Evolutionary conservation across 2,888 invertebrate species (phyloP), one percentile per base, ranked within the genome.

Genomic region (Pyralis farinalis): DNA sequence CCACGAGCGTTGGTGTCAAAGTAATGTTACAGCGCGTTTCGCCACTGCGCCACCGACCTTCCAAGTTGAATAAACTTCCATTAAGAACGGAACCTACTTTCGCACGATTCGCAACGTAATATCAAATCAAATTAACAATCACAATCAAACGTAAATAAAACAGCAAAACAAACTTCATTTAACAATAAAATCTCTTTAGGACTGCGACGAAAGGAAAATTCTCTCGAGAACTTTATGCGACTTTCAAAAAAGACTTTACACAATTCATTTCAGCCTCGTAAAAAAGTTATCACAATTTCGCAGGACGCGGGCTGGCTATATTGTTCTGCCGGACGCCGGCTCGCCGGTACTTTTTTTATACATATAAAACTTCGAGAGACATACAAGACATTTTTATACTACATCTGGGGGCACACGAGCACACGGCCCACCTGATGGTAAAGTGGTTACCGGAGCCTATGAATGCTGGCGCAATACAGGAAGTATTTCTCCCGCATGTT

Each of bases 271-370:
- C 74, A 70, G 73, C 71, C 70, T 74, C 78, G 80, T 83, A 85
- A 84, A 84, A 83, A 85, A 82, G 79, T 84, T 83, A 84, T 82
- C 80, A 78, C 75, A 69, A 69, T 79, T 83, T 83, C 81, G 73
- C 77, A 81, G 82, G 76, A 77, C 3, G 73, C 73, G 72, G 66
- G 66, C 62, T 66, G 71, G 82, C 74, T 80, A 81, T 81, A 81
- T 81, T 84, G 83, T 80, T 76, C 79, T 75, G 75, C 68, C 73
- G 69, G 56, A n/a, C n/a, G n/a, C n/a, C 68, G 70, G 70, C 67
- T 25, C 62, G 58, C 69, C 65, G 62, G 57, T 57, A 63, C 54
- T 66, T n/a, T n/a, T n/a, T n/a, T n/a, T n/a, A n/a, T n/a, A n/a
- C n/a, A n/a, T n/a, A n/a, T n/a, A n/a, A n/a, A n/a, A n/a, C n/a